A percentile compares a stretch with the other conserved stretches of the same genome.
These are phyloP conservation scores for Drosophila chauvacae DNA, from an alignment of 1,140 invertebrate species.

Conservation along the genomic window DNA sequence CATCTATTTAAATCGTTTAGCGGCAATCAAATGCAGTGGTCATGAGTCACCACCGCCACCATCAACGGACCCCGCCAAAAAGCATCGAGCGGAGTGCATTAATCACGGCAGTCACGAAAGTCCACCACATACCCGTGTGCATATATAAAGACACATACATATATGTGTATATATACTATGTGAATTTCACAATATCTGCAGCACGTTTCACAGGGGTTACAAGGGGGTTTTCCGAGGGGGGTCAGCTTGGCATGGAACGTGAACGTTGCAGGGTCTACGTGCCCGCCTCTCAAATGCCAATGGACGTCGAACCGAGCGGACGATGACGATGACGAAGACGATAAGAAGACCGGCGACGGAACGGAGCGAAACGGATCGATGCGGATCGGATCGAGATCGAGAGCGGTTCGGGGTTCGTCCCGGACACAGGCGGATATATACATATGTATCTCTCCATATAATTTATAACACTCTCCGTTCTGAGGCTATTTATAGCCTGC, in stretches of 20 bases:
- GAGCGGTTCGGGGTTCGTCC: constrained; percentile 14
- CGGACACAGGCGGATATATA: constrained; percentile 13
- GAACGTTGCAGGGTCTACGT: constrained; percentile 66
- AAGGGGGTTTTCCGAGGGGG: not conserved
- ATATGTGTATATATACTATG: constrained; percentile 2
- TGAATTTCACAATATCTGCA: constrained; percentile 68
- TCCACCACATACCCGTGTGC: constrained; percentile 14
- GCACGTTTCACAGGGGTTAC: constrained; percentile 58
- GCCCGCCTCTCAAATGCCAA: constrained; percentile 64
- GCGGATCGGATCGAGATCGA: constrained; percentile 36
- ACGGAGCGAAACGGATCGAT: constrained; percentile 32
- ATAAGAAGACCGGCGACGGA: constrained; percentile 38
- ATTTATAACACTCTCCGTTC: constrained; percentile 42
- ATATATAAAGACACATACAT: not conserved
- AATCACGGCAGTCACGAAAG: constrained; percentile 55
- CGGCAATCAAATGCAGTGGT: constrained; percentile 68
- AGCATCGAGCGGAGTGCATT: constrained; percentile 54
- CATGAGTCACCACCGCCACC: constrained; percentile 15
- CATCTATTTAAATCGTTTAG: constrained; percentile 77
- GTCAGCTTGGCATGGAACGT: constrained; percentile 49
- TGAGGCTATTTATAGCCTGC: constrained; percentile 40
- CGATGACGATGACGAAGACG: constrained; percentile 42
- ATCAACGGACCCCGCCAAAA: constrained; percentile 33
- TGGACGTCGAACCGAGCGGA: constrained; percentile 50
- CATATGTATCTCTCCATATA: constrained; percentile 36